Conservation (phyloP, 2,113 vertebrate genomes). For the Halichoerus grypus region DNA sequence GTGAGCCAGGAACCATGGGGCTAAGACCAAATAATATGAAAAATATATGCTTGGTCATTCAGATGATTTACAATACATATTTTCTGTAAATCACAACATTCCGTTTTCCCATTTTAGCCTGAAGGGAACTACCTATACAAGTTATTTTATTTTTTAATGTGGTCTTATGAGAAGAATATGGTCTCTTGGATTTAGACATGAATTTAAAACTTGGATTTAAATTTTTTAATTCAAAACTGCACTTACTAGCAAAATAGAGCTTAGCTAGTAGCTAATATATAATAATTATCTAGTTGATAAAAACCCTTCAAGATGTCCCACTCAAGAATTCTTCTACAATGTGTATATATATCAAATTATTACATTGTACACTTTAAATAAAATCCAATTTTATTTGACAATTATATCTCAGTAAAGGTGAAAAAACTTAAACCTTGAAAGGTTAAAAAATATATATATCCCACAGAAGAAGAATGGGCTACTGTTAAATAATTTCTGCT, state of each 20-base stretch:
- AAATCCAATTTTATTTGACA: neutral
- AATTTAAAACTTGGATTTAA: conserved; percentile 39
- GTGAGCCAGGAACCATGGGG: neutral
- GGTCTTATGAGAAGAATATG: neutral
- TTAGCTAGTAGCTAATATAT: neutral
- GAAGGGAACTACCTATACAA: neutral
- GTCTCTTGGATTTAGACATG: neutral
- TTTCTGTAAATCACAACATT: neutral
- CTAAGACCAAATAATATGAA: neutral
- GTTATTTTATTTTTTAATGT: neutral
- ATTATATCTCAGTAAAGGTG: neutral
- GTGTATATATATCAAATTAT: neutral
- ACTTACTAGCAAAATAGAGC: neutral
- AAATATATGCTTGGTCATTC: neutral
- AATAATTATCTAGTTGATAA: neutral
- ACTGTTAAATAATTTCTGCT: neutral
- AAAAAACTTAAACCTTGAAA: neutral
- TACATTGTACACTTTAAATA: neutral
- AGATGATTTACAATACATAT: neutral
- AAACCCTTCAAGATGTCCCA: neutral
- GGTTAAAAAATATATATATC: neutral
- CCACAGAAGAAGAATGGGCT: neutral
- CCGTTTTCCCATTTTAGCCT: neutral
- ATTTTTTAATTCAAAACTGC: neutral
- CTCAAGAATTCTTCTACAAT: neutral